phyloP scores from a whole-genome alignment of 1,140 invertebrate genomes.

The fruit fly (Drosophila melanogaster) region DNA sequence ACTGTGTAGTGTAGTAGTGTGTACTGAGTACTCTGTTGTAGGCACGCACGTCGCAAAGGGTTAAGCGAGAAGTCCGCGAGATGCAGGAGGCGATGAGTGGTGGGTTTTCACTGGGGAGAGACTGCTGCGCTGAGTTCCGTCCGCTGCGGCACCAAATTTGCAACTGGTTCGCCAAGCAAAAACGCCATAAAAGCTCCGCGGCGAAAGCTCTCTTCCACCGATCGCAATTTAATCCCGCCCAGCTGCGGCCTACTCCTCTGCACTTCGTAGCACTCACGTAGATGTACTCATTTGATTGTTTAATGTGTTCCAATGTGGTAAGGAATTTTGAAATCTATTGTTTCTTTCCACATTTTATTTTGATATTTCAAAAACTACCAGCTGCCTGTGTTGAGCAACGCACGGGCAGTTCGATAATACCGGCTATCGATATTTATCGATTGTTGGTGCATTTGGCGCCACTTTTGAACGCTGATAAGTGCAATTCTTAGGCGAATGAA shows the following conservation, averaged over 20 bases:
- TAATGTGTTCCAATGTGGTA: not conserved
- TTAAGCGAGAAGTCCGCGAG: constrained; percentile 14
- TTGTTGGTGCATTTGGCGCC: not conserved
- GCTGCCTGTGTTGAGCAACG: not conserved
- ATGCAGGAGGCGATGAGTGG: constrained; percentile 1
- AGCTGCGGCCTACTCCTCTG: not conserved
- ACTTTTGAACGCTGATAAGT: not conserved
- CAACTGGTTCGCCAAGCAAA: constrained; percentile 26
- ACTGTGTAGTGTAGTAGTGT: not conserved
- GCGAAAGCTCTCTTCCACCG: constrained; percentile 32
- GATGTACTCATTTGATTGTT: not conserved
- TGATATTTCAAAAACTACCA: not conserved
- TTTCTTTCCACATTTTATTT: not conserved
- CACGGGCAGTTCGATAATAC: not conserved
- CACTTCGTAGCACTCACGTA: not conserved
- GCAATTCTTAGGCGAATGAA: not conserved
- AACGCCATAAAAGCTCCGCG: constrained; percentile 26
- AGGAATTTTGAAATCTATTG: not conserved
- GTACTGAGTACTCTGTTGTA: not conserved
- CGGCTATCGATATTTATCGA: not conserved
- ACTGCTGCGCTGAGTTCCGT: constrained; percentile 8
- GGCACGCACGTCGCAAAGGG: constrained; percentile 3
- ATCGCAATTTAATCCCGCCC: not conserved
- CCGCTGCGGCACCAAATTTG: constrained; percentile 32
- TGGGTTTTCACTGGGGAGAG: constrained; percentile 5